Percentiles rank a stretch among this genome's conserved stretches.
Conservation (phyloP, 2,113 vertebrate species). For the Lates calcarifer region DNA sequence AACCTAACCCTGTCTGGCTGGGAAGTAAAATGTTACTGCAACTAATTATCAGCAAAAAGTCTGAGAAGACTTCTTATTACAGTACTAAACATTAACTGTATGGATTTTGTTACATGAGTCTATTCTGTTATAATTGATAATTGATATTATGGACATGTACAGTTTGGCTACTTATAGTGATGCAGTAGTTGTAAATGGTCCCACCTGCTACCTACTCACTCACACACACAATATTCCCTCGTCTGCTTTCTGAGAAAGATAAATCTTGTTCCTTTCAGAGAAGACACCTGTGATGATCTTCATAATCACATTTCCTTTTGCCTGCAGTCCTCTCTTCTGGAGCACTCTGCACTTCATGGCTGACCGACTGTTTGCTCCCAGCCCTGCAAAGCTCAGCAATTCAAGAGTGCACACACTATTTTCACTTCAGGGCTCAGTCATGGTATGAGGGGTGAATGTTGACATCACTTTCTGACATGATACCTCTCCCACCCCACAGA, state of each 20-base stretch:
- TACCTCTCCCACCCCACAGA: background rate
- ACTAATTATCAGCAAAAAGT: too few relatives aligned
- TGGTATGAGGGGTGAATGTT: conserved; percentile 43
- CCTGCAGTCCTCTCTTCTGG: conserved; percentile 4
- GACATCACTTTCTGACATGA: conserved; percentile 47
- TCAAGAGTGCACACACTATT: conserved; percentile 35
- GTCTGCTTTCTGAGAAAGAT: background rate
- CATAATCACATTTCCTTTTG: conserved; percentile 51
- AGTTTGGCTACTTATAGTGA: too few relatives aligned
- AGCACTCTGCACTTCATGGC: background rate
- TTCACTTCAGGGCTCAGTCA: conserved; percentile 36
- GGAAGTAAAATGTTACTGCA: too few relatives aligned
- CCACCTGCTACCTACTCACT: too few relatives aligned
- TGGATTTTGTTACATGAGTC: too few relatives aligned
- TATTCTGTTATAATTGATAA: too few relatives aligned
- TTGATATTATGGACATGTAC: too few relatives aligned
- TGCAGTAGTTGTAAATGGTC: too few relatives aligned
- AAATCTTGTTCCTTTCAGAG: background rate
- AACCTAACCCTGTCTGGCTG: background rate
- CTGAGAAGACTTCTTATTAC: too few relatives aligned
- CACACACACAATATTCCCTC: background rate
- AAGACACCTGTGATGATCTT: conserved; percentile 48
- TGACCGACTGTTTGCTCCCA: conserved; percentile 30
- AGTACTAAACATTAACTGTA: too few relatives aligned
- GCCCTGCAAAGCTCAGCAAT: conserved; percentile 50